Conservation (phyloP, 2,113 vertebrate genomes). For the Saimiri boliviensis region DNA sequence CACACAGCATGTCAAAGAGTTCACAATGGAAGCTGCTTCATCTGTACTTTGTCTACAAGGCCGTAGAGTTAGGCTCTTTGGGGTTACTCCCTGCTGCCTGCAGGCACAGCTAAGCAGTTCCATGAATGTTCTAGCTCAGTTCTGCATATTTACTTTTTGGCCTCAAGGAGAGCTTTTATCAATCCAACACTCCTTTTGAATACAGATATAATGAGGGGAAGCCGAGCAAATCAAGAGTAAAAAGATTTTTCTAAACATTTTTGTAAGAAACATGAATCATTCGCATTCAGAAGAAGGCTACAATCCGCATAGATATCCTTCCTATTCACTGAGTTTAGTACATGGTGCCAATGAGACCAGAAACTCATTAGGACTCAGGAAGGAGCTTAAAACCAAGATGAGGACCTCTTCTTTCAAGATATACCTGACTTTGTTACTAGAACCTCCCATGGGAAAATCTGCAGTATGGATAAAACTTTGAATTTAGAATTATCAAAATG, state of each 20-base stretch:
- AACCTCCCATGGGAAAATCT: neutral
- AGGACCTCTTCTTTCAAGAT: neutral
- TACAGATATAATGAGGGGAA: neutral
- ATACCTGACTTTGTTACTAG: neutral
- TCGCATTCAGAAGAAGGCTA: neutral
- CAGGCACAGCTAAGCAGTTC: neutral
- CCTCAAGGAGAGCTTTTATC: neutral
- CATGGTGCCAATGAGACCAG: neutral
- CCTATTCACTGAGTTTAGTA: neutral
- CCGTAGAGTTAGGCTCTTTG: neutral
- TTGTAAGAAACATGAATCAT: conserved; percentile 5
- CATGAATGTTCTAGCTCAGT: neutral
- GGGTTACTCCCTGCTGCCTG: neutral
- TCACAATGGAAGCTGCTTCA: neutral
- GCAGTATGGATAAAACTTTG: neutral
- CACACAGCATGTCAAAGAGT: neutral
- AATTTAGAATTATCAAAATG: conserved; percentile 50
- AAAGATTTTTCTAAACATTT: neutral
- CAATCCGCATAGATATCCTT: neutral
- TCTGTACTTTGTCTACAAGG: neutral
- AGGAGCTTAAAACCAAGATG: neutral
- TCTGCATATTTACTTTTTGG: neutral
- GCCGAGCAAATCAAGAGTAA: neutral
- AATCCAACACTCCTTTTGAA: neutral
- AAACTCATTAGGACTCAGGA: conserved; percentile 1